These are phyloP conservation scores for Hippopotamus amphibius DNA, from an alignment of 2,113 vertebrate genomes.

Conservation along the genomic window DNA sequence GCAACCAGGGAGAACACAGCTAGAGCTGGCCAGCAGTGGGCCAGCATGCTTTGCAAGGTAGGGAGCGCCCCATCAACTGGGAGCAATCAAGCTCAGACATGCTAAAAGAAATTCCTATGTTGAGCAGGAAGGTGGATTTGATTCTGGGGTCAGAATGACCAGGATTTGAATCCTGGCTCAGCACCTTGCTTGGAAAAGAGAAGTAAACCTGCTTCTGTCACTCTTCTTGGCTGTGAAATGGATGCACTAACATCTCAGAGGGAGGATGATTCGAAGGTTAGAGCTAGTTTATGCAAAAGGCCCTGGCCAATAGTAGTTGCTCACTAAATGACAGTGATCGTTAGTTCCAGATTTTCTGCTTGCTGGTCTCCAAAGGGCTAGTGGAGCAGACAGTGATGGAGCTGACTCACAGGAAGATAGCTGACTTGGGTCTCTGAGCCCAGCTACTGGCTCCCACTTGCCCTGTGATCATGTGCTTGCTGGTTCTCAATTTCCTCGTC, in stretches of 20 bases:
- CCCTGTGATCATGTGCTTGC: background rate
- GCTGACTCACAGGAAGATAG: background rate
- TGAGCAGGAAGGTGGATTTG: background rate
- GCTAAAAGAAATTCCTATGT: background rate
- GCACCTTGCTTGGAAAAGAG: background rate
- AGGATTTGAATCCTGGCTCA: background rate
- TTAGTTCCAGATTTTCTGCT: background rate
- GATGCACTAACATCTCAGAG: background rate
- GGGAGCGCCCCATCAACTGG: background rate
- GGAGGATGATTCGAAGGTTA: background rate
- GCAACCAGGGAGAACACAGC: background rate
- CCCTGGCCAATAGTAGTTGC: background rate
- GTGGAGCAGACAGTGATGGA: background rate
- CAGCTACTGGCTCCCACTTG: background rate
- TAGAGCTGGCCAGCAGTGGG: background rate
- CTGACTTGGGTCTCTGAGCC: background rate
- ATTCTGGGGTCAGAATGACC: background rate
- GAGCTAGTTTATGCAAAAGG: background rate
- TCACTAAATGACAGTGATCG: background rate
- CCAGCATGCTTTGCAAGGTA: background rate
- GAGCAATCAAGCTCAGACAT: background rate
- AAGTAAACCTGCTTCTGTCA: background rate
- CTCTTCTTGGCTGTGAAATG: background rate
- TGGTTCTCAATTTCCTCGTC: background rate
- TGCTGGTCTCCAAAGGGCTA: background rate